A percentile compares a stretch with the other conserved stretches of the same genome.
Evolutionary conservation across 2,797 vertebrate species (phyloP).

Genomic region (Eupleurogrammus muticus): DNA sequence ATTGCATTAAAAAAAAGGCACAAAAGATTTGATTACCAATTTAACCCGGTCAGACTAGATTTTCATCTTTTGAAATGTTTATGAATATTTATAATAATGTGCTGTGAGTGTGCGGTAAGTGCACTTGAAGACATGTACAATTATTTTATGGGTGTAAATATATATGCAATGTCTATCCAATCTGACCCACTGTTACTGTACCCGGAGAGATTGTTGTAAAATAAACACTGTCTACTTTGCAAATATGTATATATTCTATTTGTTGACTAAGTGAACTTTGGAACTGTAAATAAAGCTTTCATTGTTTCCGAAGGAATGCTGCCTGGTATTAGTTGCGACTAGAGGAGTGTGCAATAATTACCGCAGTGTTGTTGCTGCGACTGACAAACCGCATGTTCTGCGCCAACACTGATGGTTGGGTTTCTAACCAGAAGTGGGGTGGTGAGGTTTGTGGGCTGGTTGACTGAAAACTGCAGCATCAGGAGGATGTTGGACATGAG

Average conservation of each 20-base stretch:
- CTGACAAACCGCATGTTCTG: neutral
- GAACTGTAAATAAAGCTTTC: constrained; percentile 96
- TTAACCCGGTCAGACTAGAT: constrained; percentile 48
- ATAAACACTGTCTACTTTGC: constrained; percentile 88
- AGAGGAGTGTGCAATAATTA: neutral
- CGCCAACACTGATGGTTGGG: neutral
- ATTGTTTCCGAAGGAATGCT: constrained; percentile 85
- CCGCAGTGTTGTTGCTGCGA: neutral
- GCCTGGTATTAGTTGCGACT: neutral
- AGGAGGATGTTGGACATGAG: neutral
- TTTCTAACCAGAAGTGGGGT: constrained; percentile 1
- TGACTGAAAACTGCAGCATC: neutral
- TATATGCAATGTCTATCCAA: constrained; percentile 47
- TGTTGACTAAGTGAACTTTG: constrained; percentile 94
- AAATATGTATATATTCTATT: constrained; percentile 90
- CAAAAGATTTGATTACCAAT: constrained; percentile 69
- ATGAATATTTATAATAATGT: constrained; percentile 85
- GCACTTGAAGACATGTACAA: constrained; percentile 79
- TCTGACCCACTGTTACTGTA: constrained; percentile 66
- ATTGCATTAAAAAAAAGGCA: constrained; percentile 46
- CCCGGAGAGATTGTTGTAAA: constrained; percentile 89
- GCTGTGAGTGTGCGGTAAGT: constrained; percentile 65
- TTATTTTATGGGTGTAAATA: constrained; percentile 81
- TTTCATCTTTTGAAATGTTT: constrained; percentile 62
- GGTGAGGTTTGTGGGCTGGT: constrained; percentile 13